Percentiles rank a stretch among this genome's conserved stretches.
phyloP scores from a whole-genome alignment of 2,113 vertebrate genomes.

The Forbesichthys agassizii region DNA sequence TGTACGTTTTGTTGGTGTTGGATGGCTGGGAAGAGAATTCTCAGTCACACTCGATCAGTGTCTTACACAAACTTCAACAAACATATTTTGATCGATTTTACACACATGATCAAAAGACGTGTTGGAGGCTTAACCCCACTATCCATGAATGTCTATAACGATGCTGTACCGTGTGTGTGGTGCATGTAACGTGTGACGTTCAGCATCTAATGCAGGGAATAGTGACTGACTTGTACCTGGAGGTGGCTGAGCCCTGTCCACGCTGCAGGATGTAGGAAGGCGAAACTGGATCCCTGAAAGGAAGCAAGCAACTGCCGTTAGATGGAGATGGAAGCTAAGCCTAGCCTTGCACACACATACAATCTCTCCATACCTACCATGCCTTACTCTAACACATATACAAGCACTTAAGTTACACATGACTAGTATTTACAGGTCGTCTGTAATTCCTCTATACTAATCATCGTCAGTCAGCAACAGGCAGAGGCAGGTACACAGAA shows the following conservation, averaged over 20 bases:
- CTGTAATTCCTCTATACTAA: conserved; percentile 1
- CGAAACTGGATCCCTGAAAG: conserved; percentile 83
- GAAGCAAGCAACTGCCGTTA: conserved; percentile 65
- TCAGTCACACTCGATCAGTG: no score
- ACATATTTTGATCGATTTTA: no score
- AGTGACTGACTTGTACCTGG: conserved; percentile 66
- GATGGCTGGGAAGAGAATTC: no score
- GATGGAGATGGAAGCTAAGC: conserved; percentile 4
- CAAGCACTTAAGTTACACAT: conserved; percentile 6
- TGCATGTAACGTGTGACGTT: no score
- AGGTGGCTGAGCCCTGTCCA: conserved; percentile 76
- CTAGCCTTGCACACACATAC: conserved; percentile 6
- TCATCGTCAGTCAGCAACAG: neutral
- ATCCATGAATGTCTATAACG: no score
- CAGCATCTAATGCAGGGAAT: neutral
- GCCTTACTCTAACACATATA: conserved; percentile 12
- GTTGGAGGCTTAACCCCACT: no score
- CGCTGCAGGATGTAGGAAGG: conserved; percentile 79
- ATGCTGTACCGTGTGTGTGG: no score
- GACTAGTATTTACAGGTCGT: conserved; percentile 8
- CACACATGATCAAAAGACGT: no score
- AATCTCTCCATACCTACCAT: conserved; percentile 23
- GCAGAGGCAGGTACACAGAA: conserved; percentile 53
- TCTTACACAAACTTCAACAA: no score
- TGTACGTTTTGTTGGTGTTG: no score